Percentiles rank a stretch among this genome's conserved stretches.
phyloP scores from a whole-genome alignment of 23 tunicate species.

The Trididemnum miniatum region DNA sequence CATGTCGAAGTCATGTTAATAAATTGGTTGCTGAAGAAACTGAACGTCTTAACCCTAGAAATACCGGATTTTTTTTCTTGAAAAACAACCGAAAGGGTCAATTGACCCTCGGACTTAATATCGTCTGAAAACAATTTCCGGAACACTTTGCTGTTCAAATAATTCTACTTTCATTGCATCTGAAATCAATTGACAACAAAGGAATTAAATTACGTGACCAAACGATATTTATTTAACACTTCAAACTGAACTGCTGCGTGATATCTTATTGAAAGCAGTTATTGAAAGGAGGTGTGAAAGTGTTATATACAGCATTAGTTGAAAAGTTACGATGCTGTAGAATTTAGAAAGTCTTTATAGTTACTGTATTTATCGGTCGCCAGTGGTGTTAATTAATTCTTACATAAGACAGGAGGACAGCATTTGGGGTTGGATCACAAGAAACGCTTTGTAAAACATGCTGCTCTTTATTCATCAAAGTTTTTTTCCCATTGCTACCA shows the following conservation, averaged over 20 bases:
- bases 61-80: conserved; percentile 13
- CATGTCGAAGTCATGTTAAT: too few species aligned
- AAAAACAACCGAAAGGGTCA: conserved; percentile 4
- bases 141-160: conserved; percentile 7
- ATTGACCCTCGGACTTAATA: conserved; percentile 6
- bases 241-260: conserved; percentile 1
- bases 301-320: not conserved
- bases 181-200: not conserved
- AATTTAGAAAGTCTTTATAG: too few species aligned
- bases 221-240: conserved; percentile 4
- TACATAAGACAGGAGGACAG: too few species aligned
- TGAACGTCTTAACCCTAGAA: conserved; percentile 8
- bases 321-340: too few species aligned
- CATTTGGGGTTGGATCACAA: too few species aligned
- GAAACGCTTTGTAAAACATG: too few species aligned
- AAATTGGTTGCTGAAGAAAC: too few species aligned
- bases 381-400: too few species aligned
- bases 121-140: conserved; percentile 7
- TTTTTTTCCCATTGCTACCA: too few species aligned
- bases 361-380: too few species aligned
- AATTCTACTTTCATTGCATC: not conserved
- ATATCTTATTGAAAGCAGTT: conserved; percentile 4
- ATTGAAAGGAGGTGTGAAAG: conserved; percentile 7
- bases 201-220: conserved; percentile 5
- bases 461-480: too few species aligned